phyloP scores from a whole-genome alignment of 2,797 vertebrate species.

The Gallinago nigripennis region DNA sequence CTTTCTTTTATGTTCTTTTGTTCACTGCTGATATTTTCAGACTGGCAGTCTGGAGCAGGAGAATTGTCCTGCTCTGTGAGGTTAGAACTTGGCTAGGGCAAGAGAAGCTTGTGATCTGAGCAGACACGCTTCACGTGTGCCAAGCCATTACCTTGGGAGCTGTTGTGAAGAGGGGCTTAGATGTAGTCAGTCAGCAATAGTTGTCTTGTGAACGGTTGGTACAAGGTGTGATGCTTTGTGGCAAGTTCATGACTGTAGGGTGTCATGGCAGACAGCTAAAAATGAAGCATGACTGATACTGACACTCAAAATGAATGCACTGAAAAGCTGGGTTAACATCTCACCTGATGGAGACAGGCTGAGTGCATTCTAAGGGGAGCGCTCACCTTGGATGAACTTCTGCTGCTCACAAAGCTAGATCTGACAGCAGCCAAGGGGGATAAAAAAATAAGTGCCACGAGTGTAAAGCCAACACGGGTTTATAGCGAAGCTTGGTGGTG shows the following conservation, averaged over 20 bases:
- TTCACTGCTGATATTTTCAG: background rate
- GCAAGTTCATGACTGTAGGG: background rate
- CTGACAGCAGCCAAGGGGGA: background rate
- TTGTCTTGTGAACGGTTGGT: background rate
- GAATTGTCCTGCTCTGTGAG: background rate
- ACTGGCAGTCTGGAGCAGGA: background rate
- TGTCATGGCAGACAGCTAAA: rapidly evolving
- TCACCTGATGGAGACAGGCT: background rate
- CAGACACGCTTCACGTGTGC: rapidly evolving
- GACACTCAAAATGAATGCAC: background rate
- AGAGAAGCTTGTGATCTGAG: background rate
- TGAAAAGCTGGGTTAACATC: background rate
- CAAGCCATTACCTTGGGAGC: background rate
- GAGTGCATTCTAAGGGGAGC: background rate
- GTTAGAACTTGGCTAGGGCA: background rate
- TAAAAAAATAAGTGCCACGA: background rate
- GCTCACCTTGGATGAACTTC: background rate
- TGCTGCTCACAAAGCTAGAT: background rate
- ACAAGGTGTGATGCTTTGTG: background rate
- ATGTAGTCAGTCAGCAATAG: rapidly evolving
- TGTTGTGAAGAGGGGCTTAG: background rate
- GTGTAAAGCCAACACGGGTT: background rate
- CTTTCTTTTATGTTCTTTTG: background rate
- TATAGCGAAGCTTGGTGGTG: background rate
- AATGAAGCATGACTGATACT: background rate